These are phyloP conservation scores for Epinephelus fuscoguttatus DNA, from an alignment of 2,113 vertebrate genomes.

Conservation along the genomic window DNA sequence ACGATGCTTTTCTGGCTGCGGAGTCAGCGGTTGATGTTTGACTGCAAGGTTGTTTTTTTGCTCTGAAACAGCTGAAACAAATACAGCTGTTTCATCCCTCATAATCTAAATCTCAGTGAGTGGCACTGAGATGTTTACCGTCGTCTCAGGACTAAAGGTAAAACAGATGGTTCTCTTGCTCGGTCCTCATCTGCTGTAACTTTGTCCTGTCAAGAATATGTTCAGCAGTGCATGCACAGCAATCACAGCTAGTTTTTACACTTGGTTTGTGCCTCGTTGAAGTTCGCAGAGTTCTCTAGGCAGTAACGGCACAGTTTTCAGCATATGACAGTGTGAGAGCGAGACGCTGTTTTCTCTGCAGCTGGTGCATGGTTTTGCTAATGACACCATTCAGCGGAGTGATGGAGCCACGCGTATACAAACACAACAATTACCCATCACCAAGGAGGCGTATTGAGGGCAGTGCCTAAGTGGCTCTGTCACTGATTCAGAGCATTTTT, in stretches of 20 bases:
- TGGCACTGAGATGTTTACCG: constrained; percentile 37
- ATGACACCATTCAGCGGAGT: constrained; percentile 25
- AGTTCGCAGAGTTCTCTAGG: constrained; percentile 43
- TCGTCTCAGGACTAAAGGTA: constrained; percentile 31
- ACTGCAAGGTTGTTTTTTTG: constrained; percentile 10
- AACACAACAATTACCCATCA: constrained; percentile 46
- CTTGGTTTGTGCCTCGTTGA: constrained; percentile 33
- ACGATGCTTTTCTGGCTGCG: not conserved
- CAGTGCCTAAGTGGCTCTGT: constrained; percentile 25
- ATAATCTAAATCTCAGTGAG: constrained; percentile 8
- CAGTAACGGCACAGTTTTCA: constrained; percentile 27
- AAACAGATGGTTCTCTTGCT: constrained; percentile 55
- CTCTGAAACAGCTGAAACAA: constrained; percentile 27
- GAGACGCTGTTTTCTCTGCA: constrained; percentile 19
- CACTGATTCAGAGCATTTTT: constrained; percentile 30
- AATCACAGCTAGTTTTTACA: constrained; percentile 56
- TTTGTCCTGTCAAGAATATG: constrained; percentile 54
- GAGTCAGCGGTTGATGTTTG: not conserved
- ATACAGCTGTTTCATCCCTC: not conserved
- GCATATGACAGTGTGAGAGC: constrained; percentile 12
- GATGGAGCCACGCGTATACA: constrained; percentile 1
- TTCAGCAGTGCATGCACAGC: constrained; percentile 36
- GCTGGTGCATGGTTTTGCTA: constrained; percentile 22
- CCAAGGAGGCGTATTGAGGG: constrained; percentile 28
- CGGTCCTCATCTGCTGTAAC: constrained; percentile 40